These are phyloP conservation scores for Zoanthus sansibaricus DNA, from an alignment of 92 coral and sea anemone genomes.

Conservation along the genomic window DNA sequence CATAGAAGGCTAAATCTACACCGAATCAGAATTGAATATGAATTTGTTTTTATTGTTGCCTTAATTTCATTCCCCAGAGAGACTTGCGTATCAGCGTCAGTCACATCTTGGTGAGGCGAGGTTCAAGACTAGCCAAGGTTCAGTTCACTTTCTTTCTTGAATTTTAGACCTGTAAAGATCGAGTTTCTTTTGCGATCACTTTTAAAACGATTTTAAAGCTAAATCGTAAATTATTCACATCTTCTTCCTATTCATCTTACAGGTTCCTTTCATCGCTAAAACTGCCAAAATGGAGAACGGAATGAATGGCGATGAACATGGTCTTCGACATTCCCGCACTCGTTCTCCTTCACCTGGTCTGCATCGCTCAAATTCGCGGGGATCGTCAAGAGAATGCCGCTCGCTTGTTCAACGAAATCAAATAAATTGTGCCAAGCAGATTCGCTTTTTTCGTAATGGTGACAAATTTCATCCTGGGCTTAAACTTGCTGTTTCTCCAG, in stretches of 20 bases:
- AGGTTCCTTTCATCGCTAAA: slow-evolving; percentile 41
- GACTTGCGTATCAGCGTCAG: slow-evolving; percentile 74
- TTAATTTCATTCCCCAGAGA: slow-evolving; percentile 82
- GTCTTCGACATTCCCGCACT: slow-evolving; percentile 59
- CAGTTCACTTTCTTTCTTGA: neutral
- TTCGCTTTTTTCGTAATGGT: slow-evolving; percentile 96
- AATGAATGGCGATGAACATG: slow-evolving; percentile 91
- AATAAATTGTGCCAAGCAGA: slow-evolving; percentile 93
- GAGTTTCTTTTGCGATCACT: slow-evolving; percentile 17
- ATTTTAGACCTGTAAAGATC: neutral
- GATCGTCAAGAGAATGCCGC: slow-evolving; percentile 85
- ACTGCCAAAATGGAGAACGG: slow-evolving; percentile 87
- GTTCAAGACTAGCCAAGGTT: slow-evolving; percentile 65
- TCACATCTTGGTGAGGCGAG: slow-evolving; percentile 76
- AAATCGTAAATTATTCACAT: slow-evolving; percentile 72
- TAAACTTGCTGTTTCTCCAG: slow-evolving; percentile 93
- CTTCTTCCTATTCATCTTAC: slow-evolving; percentile 42
- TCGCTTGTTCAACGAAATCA: slow-evolving; percentile 97
- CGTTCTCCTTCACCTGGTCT: slow-evolving; percentile 87
- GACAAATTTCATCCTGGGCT: slow-evolving; percentile 92
- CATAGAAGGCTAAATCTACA: slow-evolving; percentile 57
- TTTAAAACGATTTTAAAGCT: slow-evolving; percentile 46
- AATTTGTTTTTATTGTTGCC: slow-evolving; percentile 88
- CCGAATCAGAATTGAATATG: slow-evolving; percentile 99
- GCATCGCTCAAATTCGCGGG: slow-evolving; percentile 92